These are phyloP conservation scores for Malacoctenus gilli DNA, from an alignment of 2,797 vertebrate species.

Conservation along the genomic window DNA sequence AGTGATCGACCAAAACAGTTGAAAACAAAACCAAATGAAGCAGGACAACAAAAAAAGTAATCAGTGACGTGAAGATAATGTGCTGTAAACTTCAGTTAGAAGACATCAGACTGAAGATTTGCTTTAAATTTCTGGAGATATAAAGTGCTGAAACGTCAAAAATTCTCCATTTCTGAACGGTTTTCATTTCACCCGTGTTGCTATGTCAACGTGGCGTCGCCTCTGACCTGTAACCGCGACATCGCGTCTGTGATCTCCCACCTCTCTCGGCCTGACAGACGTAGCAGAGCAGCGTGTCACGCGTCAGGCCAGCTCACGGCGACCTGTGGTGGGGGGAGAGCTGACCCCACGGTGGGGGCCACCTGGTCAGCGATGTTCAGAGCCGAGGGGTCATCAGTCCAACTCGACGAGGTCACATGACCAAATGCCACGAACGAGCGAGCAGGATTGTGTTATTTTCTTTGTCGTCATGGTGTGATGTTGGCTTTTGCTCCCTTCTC, in stretches of 20 bases:
- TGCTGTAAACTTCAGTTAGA: no score
- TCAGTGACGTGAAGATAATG: no score
- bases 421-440: constrained; percentile 17
- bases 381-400: constrained; percentile 25
- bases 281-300: constrained; percentile 45
- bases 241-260: constrained; percentile 21
- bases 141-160: not conserved
- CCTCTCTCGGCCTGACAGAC: not conserved
- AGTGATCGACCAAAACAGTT: no score
- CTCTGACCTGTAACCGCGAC: constrained; percentile 4
- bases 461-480: constrained; percentile 34
- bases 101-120: no score
- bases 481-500: constrained; percentile 26
- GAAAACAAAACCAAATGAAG: no score
- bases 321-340: no score
- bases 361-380: no score
- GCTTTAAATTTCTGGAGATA: no score
- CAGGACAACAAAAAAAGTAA: no score
- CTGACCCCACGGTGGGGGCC: no score
- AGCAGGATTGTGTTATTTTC: constrained; percentile 26
- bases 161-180: not conserved
- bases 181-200: not conserved
- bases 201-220: no score
- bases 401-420: constrained; percentile 30
- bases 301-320: no score